These are phyloP conservation scores for Bombus vancouverensis DNA, from an alignment of 1,140 invertebrate species.

Conservation along the genomic window DNA sequence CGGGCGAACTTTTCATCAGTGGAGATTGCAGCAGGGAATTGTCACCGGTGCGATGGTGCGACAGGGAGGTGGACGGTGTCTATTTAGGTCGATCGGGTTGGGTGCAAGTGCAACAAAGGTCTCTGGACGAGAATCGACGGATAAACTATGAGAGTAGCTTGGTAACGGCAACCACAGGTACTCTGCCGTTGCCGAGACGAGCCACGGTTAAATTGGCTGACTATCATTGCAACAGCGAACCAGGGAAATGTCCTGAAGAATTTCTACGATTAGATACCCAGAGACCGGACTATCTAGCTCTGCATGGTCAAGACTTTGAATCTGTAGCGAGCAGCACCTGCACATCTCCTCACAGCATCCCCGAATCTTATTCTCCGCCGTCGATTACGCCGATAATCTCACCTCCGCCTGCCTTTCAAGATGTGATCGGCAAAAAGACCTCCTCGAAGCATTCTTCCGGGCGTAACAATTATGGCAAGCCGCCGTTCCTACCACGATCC, in stretches of 20 bases:
- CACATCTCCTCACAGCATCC: slow-evolving; percentile 80
- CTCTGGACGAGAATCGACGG: slow-evolving; percentile 83
- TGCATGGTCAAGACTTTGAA: slow-evolving; percentile 78
- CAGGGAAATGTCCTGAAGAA: slow-evolving; percentile 78
- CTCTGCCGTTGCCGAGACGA: slow-evolving; percentile 76
- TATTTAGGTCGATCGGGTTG: slow-evolving; percentile 84
- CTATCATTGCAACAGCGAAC: slow-evolving; percentile 84
- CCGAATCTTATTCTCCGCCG: slow-evolving; percentile 83
- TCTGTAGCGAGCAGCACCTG: slow-evolving; percentile 68
- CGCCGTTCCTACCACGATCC: slow-evolving; percentile 83
- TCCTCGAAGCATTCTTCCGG: slow-evolving; percentile 66
- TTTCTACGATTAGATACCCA: slow-evolving; percentile 67
- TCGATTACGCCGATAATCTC: slow-evolving; percentile 85
- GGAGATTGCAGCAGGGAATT: slow-evolving; percentile 82
- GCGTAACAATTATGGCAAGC: slow-evolving; percentile 76
- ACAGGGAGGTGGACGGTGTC: slow-evolving; percentile 84
- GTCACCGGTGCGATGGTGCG: slow-evolving; percentile 85
- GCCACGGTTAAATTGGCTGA: slow-evolving; percentile 83
- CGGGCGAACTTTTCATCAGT: slow-evolving; percentile 79
- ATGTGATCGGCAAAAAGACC: slow-evolving; percentile 75
- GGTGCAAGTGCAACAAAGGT: slow-evolving; percentile 85
- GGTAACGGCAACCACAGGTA: slow-evolving; percentile 63
- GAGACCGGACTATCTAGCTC: slow-evolving; percentile 79
- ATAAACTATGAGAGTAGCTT: slow-evolving; percentile 77
- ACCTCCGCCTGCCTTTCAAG: slow-evolving; percentile 85